Percentiles rank a stretch among this genome's conserved stretches.
Evolutionary conservation across 2,888 invertebrate species (phyloP).

Genomic region (Ethmia dodecea): DNA sequence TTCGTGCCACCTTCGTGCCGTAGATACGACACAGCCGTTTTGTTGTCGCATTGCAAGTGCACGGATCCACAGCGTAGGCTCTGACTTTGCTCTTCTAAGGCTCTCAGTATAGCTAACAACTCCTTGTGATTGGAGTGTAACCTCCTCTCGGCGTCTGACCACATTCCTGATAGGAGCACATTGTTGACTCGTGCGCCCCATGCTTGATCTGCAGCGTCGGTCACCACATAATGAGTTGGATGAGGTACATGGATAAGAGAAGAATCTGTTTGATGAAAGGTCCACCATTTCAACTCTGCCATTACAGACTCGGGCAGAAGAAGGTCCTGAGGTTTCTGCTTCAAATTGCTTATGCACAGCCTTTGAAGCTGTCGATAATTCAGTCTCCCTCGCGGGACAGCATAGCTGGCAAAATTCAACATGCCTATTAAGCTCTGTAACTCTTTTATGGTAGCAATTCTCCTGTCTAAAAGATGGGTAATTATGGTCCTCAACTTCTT

Average conservation of each 20-base stretch:
- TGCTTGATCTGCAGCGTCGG: conserved; percentile 15
- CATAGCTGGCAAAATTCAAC: neutral
- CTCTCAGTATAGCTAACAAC: conserved; percentile 18
- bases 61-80: conserved; percentile 10
- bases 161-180: conserved; percentile 12
- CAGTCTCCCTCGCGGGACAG: neutral
- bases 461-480: conserved; percentile 6
- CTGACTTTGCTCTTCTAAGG: conserved; percentile 6
- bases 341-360: neutral
- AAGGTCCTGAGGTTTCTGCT: conserved; percentile 4
- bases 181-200: conserved; percentile 21
- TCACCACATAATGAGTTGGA: conserved; percentile 16
- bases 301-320: conserved; percentile 6
- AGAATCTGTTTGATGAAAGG: conserved; percentile 8
- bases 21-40: conserved; percentile 18
- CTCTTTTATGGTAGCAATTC: conserved; percentile 2
- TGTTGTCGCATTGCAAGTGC: conserved; percentile 19
- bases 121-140: conserved; percentile 24
- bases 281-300: conserved; percentile 19
- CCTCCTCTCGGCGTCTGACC: conserved; percentile 9
- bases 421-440: neutral
- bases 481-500: too few relatives aligned
- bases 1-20: conserved; percentile 25
- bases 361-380: neutral
- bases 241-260: conserved; percentile 5